Conservation (phyloP, 2,797 vertebrate genomes). For the Mionectes olivaceus region DNA sequence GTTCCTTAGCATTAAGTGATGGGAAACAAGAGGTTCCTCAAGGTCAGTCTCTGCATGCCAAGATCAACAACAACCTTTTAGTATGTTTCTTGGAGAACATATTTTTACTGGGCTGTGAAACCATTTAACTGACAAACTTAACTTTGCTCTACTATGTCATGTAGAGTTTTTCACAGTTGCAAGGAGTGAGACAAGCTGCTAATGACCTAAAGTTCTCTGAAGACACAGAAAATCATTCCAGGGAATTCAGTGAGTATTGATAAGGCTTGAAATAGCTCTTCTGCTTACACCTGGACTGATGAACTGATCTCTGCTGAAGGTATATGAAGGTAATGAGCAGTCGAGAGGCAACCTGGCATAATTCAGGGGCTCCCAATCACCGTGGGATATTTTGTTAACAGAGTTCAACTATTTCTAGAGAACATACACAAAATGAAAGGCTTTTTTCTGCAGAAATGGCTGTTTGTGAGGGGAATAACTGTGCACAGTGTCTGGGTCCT, state of each 20-base stretch:
- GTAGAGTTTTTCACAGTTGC: not conserved
- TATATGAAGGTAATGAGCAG: not conserved
- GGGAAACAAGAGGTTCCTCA: not conserved
- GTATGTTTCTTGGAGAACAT: not conserved
- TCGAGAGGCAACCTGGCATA: not conserved
- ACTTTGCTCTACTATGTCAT: not conserved
- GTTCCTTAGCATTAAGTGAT: not conserved
- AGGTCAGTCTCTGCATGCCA: not conserved
- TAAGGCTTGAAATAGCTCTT: not conserved
- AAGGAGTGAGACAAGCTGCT: not conserved
- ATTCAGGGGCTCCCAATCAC: not conserved
- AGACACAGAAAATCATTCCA: not conserved
- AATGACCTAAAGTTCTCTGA: not conserved
- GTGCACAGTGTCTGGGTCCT: not conserved
- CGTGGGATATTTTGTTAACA: not conserved
- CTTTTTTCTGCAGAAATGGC: not conserved
- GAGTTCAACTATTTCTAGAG: not conserved
- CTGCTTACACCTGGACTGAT: not conserved
- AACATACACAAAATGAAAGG: not conserved
- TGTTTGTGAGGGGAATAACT: not conserved
- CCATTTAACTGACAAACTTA: not conserved
- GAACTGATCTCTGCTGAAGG: not conserved
- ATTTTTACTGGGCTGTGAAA: constrained; percentile 4
- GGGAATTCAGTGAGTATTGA: not conserved
- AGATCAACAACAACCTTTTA: not conserved